These are phyloP conservation scores for Aricia agestis DNA, from an alignment of 1,140 invertebrate species.

Conservation along the genomic window DNA sequence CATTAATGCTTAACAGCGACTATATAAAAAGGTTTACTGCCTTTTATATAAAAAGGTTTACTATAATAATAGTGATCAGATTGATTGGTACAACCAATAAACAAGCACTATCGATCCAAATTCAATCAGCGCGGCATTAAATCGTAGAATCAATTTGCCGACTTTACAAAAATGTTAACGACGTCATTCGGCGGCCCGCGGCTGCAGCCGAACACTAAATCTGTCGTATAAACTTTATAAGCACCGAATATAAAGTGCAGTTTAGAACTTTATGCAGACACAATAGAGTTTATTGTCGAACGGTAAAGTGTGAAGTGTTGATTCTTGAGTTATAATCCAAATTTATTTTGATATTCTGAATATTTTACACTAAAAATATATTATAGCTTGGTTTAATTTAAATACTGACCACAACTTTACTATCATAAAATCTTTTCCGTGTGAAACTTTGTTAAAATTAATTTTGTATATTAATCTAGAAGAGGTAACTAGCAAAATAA, in stretches of 20 bases:
- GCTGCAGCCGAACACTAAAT: constrained; percentile 32
- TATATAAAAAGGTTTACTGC: too few relatives aligned
- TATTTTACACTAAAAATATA: too few relatives aligned
- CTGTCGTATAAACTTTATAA: constrained; percentile 39
- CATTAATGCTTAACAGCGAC: too few relatives aligned
- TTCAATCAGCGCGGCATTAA: constrained; percentile 14
- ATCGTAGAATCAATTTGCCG: constrained; percentile 28
- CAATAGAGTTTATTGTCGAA: constrained; percentile 14
- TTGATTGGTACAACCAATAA: too few relatives aligned
- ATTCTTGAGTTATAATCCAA: neutral
- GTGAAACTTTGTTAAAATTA: too few relatives aligned
- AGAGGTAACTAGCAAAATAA: too few relatives aligned
- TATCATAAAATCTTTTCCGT: too few relatives aligned
- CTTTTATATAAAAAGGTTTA: too few relatives aligned
- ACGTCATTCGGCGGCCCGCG: constrained; percentile 28
- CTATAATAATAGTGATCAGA: too few relatives aligned
- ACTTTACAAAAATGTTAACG: constrained; percentile 15
- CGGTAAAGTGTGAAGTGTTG: neutral
- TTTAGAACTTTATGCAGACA: constrained; percentile 10
- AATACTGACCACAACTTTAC: too few relatives aligned
- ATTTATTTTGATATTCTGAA: neutral
- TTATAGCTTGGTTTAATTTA: too few relatives aligned
- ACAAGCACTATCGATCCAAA: neutral
- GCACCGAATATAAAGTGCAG: constrained; percentile 29
- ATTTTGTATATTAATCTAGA: too few relatives aligned